Evolutionary conservation across 2,888 invertebrate genomes (phyloP).

Genomic region (Cryptocephalus moraei): DNA sequence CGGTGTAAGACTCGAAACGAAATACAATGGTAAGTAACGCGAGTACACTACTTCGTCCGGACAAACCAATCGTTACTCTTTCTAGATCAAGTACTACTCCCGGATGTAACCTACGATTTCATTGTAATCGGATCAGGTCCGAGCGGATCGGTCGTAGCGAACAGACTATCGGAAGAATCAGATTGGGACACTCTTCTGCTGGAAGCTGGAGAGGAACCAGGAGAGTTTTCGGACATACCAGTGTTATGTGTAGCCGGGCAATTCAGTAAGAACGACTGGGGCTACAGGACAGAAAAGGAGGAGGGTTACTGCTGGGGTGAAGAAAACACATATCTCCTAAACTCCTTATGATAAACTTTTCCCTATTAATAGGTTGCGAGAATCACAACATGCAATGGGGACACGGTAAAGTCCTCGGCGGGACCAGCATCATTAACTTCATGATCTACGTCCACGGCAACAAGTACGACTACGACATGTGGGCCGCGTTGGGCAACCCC

Average conservation of each 20-base stretch:
- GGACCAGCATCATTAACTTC: neutral
- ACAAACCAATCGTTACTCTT: too few species aligned
- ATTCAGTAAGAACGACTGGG: constrained; percentile 65
- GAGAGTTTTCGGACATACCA: constrained; percentile 63
- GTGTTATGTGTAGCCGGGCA: constrained; percentile 60
- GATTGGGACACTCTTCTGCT: constrained; percentile 57
- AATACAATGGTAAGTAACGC: too few species aligned
- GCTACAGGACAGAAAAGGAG: constrained; percentile 68
- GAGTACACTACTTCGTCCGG: too few species aligned
- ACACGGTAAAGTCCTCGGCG: constrained; percentile 1
- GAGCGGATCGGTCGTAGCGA: constrained; percentile 66
- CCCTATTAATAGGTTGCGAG: too few species aligned
- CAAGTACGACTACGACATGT: constrained; percentile 1
- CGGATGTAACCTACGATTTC: constrained; percentile 52
- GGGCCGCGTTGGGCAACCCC: constrained; percentile 39
- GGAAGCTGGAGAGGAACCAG: constrained; percentile 64
- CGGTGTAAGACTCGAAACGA: too few species aligned
- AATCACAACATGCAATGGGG: neutral
- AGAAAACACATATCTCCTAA: too few species aligned
- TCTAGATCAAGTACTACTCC: too few species aligned
- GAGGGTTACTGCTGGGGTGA: constrained; percentile 47
- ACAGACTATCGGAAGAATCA: constrained; percentile 58
- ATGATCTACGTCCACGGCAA: constrained; percentile 1
- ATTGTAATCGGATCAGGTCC: constrained; percentile 73
- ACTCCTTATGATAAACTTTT: too few species aligned